Percentiles rank a stretch among this genome's conserved stretches.
phyloP scores from a whole-genome alignment of 2,113 vertebrate species.

The Lynx canadensis region DNA sequence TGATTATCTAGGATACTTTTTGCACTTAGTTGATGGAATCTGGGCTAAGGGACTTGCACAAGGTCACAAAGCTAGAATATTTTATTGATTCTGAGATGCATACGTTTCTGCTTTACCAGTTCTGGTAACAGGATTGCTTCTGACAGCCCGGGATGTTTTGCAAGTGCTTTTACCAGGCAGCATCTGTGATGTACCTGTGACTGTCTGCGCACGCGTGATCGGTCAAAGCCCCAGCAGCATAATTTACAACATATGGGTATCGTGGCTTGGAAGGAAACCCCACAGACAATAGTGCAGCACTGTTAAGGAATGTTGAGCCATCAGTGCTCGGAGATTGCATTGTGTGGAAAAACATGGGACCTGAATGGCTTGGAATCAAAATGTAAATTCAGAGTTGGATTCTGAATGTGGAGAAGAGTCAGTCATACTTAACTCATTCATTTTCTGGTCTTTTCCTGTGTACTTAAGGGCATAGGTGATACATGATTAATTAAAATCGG shows the following conservation, averaged over 20 bases:
- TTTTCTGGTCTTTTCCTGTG: background rate
- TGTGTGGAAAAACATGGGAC: background rate
- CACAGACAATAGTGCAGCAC: rapidly evolving
- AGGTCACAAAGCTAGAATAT: background rate
- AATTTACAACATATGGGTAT: background rate
- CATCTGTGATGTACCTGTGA: background rate
- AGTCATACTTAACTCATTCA: background rate
- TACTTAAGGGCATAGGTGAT: background rate
- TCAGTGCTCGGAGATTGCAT: background rate
- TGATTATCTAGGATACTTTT: background rate
- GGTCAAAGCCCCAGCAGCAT: background rate
- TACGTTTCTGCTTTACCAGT: background rate
- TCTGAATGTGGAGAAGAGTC: background rate
- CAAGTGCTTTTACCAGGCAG: background rate
- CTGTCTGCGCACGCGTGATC: background rate
- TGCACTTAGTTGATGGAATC: background rate
- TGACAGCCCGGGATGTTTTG: background rate
- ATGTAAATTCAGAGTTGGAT: background rate
- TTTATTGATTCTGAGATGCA: background rate
- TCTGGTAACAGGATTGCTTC: background rate
- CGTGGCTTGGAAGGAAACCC: background rate
- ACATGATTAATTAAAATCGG: background rate
- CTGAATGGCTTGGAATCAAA: background rate
- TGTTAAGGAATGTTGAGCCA: background rate
- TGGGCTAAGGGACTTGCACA: background rate